A percentile compares a stretch with the other conserved stretches of the same genome.
Evolutionary conservation across 2,113 vertebrate genomes (phyloP).

Genomic region (Erythrocercus mccallii): DNA sequence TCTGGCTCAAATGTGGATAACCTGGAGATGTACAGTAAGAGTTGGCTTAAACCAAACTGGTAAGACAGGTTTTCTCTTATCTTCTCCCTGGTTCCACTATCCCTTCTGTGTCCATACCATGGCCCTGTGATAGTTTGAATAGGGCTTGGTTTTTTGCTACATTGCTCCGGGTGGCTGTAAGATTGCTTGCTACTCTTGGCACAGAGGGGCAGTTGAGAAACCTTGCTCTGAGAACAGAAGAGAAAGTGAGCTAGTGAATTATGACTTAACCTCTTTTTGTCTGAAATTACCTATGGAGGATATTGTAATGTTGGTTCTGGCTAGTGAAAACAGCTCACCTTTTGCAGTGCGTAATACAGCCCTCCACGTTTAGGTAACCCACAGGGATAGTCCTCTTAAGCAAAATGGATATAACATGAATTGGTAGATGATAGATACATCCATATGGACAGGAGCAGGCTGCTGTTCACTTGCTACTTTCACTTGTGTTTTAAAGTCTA

Average conservation of each 20-base stretch:
- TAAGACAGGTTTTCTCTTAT: background rate
- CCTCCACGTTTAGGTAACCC: background rate
- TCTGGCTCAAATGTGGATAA: background rate
- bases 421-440: background rate
- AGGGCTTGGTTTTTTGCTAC: background rate
- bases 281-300: background rate
- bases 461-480: background rate
- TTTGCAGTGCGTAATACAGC: background rate
- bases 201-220: background rate
- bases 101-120: background rate
- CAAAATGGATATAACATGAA: background rate
- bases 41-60: background rate
- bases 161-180: background rate
- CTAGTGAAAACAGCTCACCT: background rate
- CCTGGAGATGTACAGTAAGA: background rate
- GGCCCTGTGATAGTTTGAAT: background rate
- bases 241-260: background rate
- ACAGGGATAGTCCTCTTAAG: background rate
- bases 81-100: background rate
- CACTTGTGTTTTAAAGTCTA: background rate
- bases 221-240: background rate
- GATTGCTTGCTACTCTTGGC: background rate
- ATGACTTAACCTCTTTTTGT: background rate
- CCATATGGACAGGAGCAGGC: background rate
- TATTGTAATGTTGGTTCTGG: background rate